Base-by-base conservation (phyloP, 2,797 vertebrate genomes). In the Gouania willdenowi region DNA sequence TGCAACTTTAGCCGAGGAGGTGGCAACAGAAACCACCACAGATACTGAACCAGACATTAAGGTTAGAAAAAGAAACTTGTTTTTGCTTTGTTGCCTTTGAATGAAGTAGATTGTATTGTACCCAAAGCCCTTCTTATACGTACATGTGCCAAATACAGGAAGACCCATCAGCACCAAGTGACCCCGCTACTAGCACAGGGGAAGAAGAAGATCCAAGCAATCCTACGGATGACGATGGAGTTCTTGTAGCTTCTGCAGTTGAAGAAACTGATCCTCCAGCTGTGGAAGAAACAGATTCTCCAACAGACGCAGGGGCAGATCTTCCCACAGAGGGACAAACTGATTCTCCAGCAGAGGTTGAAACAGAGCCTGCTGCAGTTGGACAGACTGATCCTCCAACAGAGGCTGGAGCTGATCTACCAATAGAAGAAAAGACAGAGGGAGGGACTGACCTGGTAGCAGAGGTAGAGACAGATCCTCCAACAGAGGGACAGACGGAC, bases 71-170 rank as follows among this genome's bases (percentile, higher is more conserved):
- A 6, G 17, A 16, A 10, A 12, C 45, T 30, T 16, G 5, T 9
- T 18, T 3, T 27, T 20, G 14, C 4, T 22, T 37, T 19, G 2
- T 5, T 12, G 29, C 35, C 2, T 6, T 23, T 19, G n/a, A 3
- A 10, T 26, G 25, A 11, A 2, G n/a, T n/a, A n/a, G n/a, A n/a
- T n/a, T n/a, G n/a, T n/a, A n/a, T n/a, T n/a, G n/a, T n/a, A 25
- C 37, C 32, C 0, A 16, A 25, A 25, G 18, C 30, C 8, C 42
- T n/a, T n/a, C n/a, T n/a, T n/a, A n/a, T n/a, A n/a, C n/a, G n/a
- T n/a, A n/a, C n/a, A n/a, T 31, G 3, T 56, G 2, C 13, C 24
- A 1, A 36, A 48, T 37, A 13, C 63, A 75, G 68, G 67, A 53
- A 6, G 0, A 0, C 7, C 3, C 15, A 23, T 2, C 26, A 16